Percentiles rank a stretch among this genome's conserved stretches.
These are phyloP conservation scores for Celastrina argiolus DNA, from an alignment of 2,888 invertebrate genomes.

Conservation along the genomic window DNA sequence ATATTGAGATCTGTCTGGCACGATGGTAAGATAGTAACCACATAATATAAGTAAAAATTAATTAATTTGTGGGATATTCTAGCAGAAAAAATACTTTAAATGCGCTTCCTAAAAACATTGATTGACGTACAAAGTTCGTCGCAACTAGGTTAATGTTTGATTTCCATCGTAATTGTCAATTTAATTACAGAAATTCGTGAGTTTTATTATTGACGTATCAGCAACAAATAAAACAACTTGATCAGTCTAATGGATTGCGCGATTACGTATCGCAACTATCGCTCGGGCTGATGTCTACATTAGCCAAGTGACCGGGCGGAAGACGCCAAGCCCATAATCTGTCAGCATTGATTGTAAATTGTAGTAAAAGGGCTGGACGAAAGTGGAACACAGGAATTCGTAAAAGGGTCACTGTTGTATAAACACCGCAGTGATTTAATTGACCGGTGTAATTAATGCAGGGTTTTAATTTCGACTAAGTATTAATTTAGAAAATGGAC, in stretches of 20 bases:
- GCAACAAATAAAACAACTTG: background rate
- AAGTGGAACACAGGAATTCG: conserved; percentile 59
- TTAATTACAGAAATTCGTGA: conserved; percentile 7
- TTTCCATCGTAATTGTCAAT: background rate
- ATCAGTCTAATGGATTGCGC: conserved; percentile 16
- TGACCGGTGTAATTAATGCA: background rate
- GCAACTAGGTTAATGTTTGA: conserved; percentile 1
- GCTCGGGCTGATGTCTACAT: conserved; percentile 8
- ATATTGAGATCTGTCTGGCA: no score
- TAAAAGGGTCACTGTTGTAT: conserved; percentile 36
- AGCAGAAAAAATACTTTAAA: background rate
- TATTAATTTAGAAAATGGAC: conserved; percentile 8
- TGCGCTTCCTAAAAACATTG: background rate
- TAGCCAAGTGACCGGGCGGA: conserved; percentile 15
- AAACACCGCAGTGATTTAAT: conserved; percentile 23
- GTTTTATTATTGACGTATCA: background rate
- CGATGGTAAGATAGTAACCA: no score
- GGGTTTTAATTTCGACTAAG: conserved; percentile 9
- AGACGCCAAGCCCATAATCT: conserved; percentile 17
- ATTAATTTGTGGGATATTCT: no score
- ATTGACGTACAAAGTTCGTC: background rate
- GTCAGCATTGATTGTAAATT: conserved; percentile 8
- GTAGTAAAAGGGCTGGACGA: conserved; percentile 37
- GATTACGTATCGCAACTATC: conserved; percentile 12
- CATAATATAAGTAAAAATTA: no score